A percentile compares a stretch with the other conserved stretches of the same genome.
Conservation (phyloP, 1,140 invertebrate species). For the Drosophila littoralis region DNA sequence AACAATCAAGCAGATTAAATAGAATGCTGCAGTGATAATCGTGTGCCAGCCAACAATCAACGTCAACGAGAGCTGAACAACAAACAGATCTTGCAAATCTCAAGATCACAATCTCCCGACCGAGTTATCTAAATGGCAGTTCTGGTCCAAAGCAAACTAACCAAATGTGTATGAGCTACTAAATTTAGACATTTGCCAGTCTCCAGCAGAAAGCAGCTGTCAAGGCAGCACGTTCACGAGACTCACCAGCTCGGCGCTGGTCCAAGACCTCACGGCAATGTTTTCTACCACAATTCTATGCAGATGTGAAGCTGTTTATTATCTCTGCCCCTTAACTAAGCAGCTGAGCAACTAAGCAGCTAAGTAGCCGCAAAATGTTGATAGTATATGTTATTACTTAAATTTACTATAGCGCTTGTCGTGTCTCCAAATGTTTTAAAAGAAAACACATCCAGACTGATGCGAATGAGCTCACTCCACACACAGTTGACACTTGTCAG, state of each 20-base stretch:
- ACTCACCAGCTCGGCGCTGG: constrained; percentile 28
- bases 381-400: constrained; percentile 34
- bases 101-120: constrained; percentile 30
- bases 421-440: constrained; percentile 15
- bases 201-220: constrained; percentile 36
- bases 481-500: constrained; percentile 41
- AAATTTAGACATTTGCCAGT: constrained; percentile 64
- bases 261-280: constrained; percentile 40
- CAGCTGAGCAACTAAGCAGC: constrained; percentile 15
- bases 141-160: constrained; percentile 35
- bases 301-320: constrained; percentile 50
- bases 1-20: constrained; percentile 42
- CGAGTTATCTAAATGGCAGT: constrained; percentile 35
- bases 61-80: constrained; percentile 24
- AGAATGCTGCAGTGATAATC: constrained; percentile 51
- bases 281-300: constrained; percentile 29
- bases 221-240: constrained; percentile 73
- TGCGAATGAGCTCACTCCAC: constrained; percentile 24
- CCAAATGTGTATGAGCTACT: constrained; percentile 54
- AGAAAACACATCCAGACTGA: constrained; percentile 28
- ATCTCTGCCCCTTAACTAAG: constrained; percentile 21
- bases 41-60: constrained; percentile 45
- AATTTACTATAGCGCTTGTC: constrained; percentile 41
- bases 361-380: constrained; percentile 30
- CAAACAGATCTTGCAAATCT: constrained; percentile 49